A percentile compares a stretch with the other conserved stretches of the same genome.
These are phyloP conservation scores for Ia io DNA, from an alignment of 2,113 vertebrate species.

Conservation along the genomic window DNA sequence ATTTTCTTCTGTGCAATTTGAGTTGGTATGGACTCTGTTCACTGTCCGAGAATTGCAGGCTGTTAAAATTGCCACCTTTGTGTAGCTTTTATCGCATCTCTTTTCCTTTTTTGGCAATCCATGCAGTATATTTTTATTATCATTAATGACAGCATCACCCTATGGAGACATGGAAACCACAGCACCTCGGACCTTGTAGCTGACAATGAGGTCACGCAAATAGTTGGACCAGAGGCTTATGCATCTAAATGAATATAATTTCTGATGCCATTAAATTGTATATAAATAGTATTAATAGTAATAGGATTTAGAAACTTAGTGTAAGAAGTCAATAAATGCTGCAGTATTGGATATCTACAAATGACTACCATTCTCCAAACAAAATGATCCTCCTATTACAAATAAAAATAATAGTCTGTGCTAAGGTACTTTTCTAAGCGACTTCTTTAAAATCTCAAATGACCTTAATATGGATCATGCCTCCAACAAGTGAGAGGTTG, in stretches of 20 bases:
- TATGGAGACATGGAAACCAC: not conserved
- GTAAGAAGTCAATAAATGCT: not conserved
- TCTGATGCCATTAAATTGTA: not conserved
- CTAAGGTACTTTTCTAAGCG: not conserved
- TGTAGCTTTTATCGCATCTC: slow-evolving; percentile 18
- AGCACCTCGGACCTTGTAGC: not conserved
- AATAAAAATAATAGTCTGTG: not conserved
- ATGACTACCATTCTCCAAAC: not conserved
- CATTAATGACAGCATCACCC: not conserved
- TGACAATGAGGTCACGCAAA: not conserved
- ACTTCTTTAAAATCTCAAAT: not conserved
- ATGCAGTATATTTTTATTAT: not conserved
- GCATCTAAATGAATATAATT: not conserved
- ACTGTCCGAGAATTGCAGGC: slow-evolving; percentile 38
- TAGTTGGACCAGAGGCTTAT: not conserved
- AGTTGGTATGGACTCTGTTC: slow-evolving; percentile 1
- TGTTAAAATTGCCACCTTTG: slow-evolving; percentile 21
- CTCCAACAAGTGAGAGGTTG: not conserved
- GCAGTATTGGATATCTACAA: not conserved
- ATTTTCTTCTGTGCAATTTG: slow-evolving; percentile 39
- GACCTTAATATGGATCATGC: not conserved
- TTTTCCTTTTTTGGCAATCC: not conserved
- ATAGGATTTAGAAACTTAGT: not conserved
- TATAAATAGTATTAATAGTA: not conserved
- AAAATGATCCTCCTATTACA: not conserved